Conservation (phyloP, 1,140 invertebrate species). For the Steinernema feltiae region DNA sequence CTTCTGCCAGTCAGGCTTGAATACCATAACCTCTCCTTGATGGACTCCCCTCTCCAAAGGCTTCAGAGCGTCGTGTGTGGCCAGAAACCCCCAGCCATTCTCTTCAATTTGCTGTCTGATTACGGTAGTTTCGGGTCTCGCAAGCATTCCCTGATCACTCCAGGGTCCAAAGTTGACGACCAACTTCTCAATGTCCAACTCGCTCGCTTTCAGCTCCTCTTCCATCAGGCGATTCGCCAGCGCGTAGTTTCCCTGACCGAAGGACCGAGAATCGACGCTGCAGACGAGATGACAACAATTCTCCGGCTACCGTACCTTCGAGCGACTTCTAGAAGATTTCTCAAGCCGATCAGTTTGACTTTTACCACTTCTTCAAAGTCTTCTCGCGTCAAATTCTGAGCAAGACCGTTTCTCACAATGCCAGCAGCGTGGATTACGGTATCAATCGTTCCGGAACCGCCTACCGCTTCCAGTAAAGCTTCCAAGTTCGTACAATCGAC, state of each 20-base stretch:
- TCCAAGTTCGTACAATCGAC: background rate
- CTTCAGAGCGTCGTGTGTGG: background rate
- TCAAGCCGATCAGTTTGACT: slow-evolving; percentile 20
- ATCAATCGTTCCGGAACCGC: background rate
- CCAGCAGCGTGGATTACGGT: slow-evolving; percentile 29
- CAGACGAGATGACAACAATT: slow-evolving; percentile 25
- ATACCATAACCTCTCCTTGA: slow-evolving; percentile 17
- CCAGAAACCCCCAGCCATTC: slow-evolving; percentile 27
- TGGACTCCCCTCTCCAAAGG: background rate
- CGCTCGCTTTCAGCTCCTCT: background rate
- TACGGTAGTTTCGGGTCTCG: slow-evolving; percentile 2
- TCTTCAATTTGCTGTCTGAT: slow-evolving; percentile 24
- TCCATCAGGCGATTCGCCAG: slow-evolving; percentile 31
- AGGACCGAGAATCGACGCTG: slow-evolving; percentile 27
- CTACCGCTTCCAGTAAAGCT: background rate
- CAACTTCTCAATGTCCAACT: background rate
- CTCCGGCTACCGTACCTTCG: background rate
- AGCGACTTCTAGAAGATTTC: slow-evolving; percentile 1
- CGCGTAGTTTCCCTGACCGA: slow-evolving; percentile 33
- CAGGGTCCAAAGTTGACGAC: slow-evolving; percentile 31
- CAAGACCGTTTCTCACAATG: slow-evolving; percentile 20
- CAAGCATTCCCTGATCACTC: slow-evolving; percentile 35
- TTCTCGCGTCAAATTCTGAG: background rate
- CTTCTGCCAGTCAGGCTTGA: slow-evolving; percentile 25
- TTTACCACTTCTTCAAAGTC: background rate